phyloP scores from a whole-genome alignment of 2,888 invertebrate genomes.

The Calameuta filiformis region DNA sequence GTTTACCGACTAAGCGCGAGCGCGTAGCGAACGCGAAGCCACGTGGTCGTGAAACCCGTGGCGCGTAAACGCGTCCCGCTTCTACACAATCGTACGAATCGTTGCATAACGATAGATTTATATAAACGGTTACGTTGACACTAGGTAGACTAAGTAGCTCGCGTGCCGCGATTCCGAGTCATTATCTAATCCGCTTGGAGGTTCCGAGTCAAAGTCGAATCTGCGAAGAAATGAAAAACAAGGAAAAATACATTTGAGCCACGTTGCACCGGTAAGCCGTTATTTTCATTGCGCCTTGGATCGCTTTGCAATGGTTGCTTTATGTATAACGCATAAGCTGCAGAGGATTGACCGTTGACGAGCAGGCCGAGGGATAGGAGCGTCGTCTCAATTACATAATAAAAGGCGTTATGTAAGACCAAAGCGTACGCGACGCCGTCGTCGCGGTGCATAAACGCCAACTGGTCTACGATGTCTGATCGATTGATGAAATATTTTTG shows the following conservation, averaged over 20 bases:
- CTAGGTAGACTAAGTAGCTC: conserved; percentile 31
- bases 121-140: conserved; percentile 67
- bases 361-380: conserved; percentile 29
- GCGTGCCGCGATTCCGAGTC: neutral
- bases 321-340: neutral
- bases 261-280: neutral
- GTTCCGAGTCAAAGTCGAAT: neutral
- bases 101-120: conserved; percentile 64
- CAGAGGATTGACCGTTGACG: neutral
- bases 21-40: neutral
- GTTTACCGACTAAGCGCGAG: neutral
- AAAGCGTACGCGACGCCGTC: conserved; percentile 43
- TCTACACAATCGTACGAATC: conserved; percentile 40
- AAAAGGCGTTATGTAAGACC: conserved; percentile 63
- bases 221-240: neutral
- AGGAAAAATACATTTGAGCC: too few relatives aligned
- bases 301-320: neutral
- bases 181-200: neutral
- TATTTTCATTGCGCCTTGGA: neutral
- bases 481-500: neutral
- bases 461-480: conserved; percentile 1
- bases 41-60: conserved; percentile 2
- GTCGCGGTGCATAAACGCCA: conserved; percentile 54
- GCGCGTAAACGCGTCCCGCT: neutral
- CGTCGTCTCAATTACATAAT: conserved; percentile 63